These are phyloP conservation scores for Stichodactyla helianthus DNA, from an alignment of 64 coral and sea anemone genomes.

Conservation along the genomic window DNA sequence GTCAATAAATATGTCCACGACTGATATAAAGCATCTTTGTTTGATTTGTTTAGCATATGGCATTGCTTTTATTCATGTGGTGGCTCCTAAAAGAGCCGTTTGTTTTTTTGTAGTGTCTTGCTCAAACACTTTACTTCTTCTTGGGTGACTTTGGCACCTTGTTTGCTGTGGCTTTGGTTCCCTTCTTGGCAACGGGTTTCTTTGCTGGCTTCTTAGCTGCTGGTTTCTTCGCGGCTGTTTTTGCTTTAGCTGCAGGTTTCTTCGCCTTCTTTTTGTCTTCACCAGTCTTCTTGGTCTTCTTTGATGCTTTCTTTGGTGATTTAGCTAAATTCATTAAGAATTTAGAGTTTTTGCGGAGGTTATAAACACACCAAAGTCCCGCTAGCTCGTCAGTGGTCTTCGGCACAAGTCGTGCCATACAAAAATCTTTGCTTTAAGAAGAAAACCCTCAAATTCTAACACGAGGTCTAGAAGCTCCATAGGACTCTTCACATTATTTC, in stretches of 20 bases:
- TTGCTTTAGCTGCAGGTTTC: neutral
- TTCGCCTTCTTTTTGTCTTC: neutral
- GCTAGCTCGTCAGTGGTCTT: neutral
- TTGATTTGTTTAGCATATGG: neutral
- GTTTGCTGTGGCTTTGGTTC: neutral
- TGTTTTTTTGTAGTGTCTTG: neutral
- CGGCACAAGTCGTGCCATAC: neutral
- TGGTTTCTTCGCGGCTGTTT: neutral
- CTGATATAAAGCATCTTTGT: neutral
- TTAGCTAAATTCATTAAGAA: too few relatives aligned
- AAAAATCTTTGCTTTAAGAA: too few relatives aligned
- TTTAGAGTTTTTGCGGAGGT: too few relatives aligned
- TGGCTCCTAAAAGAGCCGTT: slow-evolving; percentile 20
- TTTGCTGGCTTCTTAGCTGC: too few relatives aligned
- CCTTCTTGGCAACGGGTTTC: neutral
- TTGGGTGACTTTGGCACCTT: neutral
- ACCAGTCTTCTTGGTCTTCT: too few relatives aligned
- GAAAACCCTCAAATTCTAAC: too few relatives aligned
- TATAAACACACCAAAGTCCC: neutral
- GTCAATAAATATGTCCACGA: too few relatives aligned
- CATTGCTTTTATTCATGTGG: neutral
- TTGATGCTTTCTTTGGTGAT: too few relatives aligned
- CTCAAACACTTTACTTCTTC: slow-evolving; percentile 8
- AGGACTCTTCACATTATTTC: too few relatives aligned
- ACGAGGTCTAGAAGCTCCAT: too few relatives aligned